Percentiles rank a stretch among this genome's conserved stretches.
Conservation (phyloP, 2,888 invertebrate species). For the Philereme vetulata region DNA sequence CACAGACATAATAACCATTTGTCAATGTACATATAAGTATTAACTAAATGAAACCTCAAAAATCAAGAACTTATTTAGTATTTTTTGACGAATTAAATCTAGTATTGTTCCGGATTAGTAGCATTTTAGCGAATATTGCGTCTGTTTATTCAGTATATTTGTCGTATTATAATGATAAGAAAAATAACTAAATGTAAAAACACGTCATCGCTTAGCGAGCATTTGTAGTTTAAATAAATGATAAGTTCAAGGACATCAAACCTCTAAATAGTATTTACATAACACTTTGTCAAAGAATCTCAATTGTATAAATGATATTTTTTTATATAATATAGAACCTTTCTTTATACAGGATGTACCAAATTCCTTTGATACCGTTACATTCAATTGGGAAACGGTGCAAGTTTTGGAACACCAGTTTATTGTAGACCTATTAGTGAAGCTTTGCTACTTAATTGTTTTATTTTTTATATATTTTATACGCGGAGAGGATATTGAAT, state of each 20-base stretch:
- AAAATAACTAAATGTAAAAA: too few species aligned
- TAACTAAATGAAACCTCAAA: too few species aligned
- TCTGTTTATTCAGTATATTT: too few species aligned
- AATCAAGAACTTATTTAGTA: too few species aligned
- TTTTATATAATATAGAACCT: constrained; percentile 2
- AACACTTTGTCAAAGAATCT: constrained; percentile 5
- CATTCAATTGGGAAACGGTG: neutral
- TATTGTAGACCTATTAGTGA: constrained; percentile 7
- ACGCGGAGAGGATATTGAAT: constrained; percentile 48
- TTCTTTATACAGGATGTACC: neutral
- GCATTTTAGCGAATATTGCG: too few species aligned
- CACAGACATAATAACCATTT: too few species aligned
- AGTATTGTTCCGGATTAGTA: too few species aligned
- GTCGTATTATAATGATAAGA: too few species aligned
- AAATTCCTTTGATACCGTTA: neutral
- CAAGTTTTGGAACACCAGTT: constrained; percentile 1
- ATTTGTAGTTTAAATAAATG: constrained; percentile 24
- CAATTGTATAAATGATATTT: constrained; percentile 3
- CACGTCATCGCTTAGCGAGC: constrained; percentile 16
- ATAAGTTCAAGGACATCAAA: constrained; percentile 23
- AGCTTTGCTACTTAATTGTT: constrained; percentile 31
- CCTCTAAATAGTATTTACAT: constrained; percentile 17
- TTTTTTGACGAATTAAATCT: too few species aligned
- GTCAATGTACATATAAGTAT: too few species aligned
- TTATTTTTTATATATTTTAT: constrained; percentile 43